Base-by-base conservation (phyloP, 2,113 vertebrate species). In the Tonatia bakeri region DNA sequence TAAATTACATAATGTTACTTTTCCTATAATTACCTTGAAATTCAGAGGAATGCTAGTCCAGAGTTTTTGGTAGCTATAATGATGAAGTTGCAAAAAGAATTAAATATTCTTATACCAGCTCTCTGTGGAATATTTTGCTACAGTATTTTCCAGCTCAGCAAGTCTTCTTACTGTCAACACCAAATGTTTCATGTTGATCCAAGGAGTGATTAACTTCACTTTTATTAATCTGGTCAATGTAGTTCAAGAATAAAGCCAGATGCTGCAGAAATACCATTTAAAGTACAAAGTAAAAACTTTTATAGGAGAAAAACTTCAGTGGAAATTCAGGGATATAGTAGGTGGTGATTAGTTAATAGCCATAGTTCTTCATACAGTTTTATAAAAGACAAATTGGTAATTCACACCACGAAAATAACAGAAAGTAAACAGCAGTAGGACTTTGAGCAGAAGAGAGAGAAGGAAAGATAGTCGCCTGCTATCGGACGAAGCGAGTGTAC, bases 161-260 rank as follows among this genome's bases (percentile, higher is more conserved):
- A 70, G 15, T 3, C 38, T 54, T 67, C 12, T 90, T 33, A 5
- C 75, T 40, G 24, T 9, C 31, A 31, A 67, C 13, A 64, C 26
- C 61, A 47, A 64, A 50, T 64, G 33, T 89, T 94, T 89, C 38
- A 19, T 92, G 47, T 50, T 76, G 70, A 69, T 56, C 15, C 31
- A 90, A 26, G 24, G 56, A 56, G 65, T 70, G 54, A 92, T 91
- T 88, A 28, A 70, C 69, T 86, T 86, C 40, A 69, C 26, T 92
- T 69, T 59, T 38, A 92, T 82, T 95, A 56, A 88, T 94, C 40
- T 91, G 90, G 77, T 36, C 38, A 45, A 28, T 76, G 9, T 72
- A 67, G 61, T 88, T 89, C 40, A 81, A 70, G 19, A 85, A 70
- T 56, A 88, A 93, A 94, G 24, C 12, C 67, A 96, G 72, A 82